Conservation (phyloP, 2,888 invertebrate genomes). For the Tenthredo livida region DNA sequence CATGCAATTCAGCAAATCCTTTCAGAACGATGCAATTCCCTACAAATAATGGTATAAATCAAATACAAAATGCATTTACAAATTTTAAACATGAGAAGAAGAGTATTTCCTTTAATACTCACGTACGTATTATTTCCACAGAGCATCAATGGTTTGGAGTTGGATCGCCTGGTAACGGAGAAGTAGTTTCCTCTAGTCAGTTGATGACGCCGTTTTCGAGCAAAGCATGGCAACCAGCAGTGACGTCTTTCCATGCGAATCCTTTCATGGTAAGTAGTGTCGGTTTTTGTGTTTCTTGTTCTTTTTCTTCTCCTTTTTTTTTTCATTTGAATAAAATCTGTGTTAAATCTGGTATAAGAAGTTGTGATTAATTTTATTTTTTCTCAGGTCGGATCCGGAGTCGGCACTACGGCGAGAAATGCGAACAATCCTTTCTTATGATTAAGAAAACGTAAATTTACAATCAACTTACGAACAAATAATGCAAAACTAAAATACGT, state of each 20-base stretch:
- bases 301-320: not conserved
- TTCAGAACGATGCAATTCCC: constrained; percentile 72
- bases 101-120: not conserved
- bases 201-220: constrained; percentile 73
- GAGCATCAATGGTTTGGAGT: constrained; percentile 73
- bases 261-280: constrained; percentile 76
- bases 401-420: constrained; percentile 76
- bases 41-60: constrained; percentile 70
- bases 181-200: constrained; percentile 76
- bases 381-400: constrained; percentile 73
- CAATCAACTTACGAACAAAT: constrained; percentile 71
- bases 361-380: constrained; percentile 9
- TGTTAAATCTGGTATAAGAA: not conserved
- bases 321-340: constrained; percentile 6
- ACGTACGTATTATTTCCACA: constrained; percentile 57
- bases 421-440: constrained; percentile 83
- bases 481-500: constrained; percentile 71
- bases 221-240: constrained; percentile 76
- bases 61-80: not conserved
- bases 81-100: not conserved
- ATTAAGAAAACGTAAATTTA: constrained; percentile 69
- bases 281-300: too few relatives aligned
- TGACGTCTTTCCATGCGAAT: constrained; percentile 76
- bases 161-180: constrained; percentile 71
- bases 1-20: constrained; percentile 74